These are phyloP conservation scores for Temnothorax ravouxi DNA, from an alignment of 2,888 invertebrate genomes.

Conservation along the genomic window DNA sequence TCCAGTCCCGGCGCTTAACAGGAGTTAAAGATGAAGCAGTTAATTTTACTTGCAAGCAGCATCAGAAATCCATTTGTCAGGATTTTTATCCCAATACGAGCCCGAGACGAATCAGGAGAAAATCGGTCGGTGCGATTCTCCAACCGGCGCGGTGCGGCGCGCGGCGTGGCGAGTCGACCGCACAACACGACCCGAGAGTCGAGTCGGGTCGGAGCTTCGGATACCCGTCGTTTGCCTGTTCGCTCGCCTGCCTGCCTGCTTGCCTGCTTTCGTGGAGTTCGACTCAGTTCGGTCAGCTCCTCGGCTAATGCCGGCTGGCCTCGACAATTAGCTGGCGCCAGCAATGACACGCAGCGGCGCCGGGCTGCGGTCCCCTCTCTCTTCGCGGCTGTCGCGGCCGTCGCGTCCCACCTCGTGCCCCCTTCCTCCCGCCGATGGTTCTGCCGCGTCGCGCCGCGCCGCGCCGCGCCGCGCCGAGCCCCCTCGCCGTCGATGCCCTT, in stretches of 20 bases:
- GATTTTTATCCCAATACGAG: neutral
- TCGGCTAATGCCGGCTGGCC: conserved; percentile 84
- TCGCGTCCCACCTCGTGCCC: conserved; percentile 45
- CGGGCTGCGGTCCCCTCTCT: conserved; percentile 70
- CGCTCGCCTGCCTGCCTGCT: neutral
- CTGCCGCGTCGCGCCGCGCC: conserved; percentile 29
- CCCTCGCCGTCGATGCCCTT: conserved; percentile 52
- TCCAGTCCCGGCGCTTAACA: neutral
- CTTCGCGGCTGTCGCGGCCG: conserved; percentile 50
- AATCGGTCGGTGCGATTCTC: conserved; percentile 12
- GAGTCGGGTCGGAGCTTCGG: neutral
- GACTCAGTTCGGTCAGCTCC: conserved; percentile 79
- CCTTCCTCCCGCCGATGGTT: conserved; percentile 33
- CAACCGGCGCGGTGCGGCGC: neutral
- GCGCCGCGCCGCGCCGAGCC: conserved; percentile 50
- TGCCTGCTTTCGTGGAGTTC: conserved; percentile 63
- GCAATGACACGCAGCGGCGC: conserved; percentile 85
- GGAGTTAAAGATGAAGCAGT: neutral
- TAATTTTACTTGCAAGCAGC: neutral
- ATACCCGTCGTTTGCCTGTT: neutral
- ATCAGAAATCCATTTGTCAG: neutral
- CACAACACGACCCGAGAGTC: neutral
- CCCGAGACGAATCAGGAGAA: neutral
- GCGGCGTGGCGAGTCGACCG: neutral
- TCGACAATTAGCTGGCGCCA: conserved; percentile 86